Evolutionary conservation across 2,888 invertebrate genomes (phyloP).

Genomic region (Lasius platythorax): DNA sequence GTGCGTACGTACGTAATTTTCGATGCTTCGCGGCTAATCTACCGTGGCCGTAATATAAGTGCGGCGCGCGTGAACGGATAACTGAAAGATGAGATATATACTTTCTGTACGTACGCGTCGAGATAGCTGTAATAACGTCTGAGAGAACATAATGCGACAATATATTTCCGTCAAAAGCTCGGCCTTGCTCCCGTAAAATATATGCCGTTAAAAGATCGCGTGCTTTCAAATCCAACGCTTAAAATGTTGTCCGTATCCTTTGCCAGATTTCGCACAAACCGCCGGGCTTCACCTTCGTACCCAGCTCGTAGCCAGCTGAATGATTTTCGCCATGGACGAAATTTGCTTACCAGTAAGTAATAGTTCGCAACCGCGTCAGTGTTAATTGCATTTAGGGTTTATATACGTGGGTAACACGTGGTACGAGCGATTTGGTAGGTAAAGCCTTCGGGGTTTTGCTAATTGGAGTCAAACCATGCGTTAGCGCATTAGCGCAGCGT

Average conservation of each 20-base stretch:
- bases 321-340: constrained; percentile 10
- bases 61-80: background rate
- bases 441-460: constrained; percentile 10
- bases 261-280: background rate
- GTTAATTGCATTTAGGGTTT: constrained; percentile 34
- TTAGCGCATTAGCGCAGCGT: background rate
- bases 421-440: constrained; percentile 8
- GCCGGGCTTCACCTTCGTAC: background rate
- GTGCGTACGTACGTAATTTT: constrained; percentile 21
- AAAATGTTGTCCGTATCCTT: background rate
- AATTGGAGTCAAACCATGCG: constrained; percentile 33
- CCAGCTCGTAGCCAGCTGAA: background rate
- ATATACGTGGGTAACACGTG: background rate
- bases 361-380: constrained; percentile 13
- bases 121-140: constrained; percentile 12
- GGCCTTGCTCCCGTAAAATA: too few relatives aligned
- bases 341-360: constrained; percentile 12
- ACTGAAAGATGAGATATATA: constrained; percentile 19
- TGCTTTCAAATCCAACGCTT: too few relatives aligned
- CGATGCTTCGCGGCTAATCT: constrained; percentile 30
- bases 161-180: background rate
- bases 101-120: background rate
- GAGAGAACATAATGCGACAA: background rate
- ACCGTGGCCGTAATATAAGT: background rate
- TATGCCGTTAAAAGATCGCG: too few relatives aligned